These are phyloP conservation scores for Hafferia zeledoni DNA, from an alignment of 2,797 vertebrate genomes.

Conservation along the genomic window DNA sequence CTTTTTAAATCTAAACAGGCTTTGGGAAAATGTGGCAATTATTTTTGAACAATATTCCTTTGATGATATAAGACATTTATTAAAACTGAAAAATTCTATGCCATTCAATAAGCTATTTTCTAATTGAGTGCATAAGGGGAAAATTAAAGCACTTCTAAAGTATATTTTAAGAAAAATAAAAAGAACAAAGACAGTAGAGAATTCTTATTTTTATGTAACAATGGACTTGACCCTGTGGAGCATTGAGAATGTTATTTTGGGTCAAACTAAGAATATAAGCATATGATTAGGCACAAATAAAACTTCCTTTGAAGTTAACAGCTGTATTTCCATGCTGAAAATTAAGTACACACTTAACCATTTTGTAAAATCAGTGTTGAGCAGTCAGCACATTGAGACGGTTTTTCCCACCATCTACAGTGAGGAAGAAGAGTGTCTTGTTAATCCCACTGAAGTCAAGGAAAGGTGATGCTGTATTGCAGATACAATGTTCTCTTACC, in stretches of 20 bases:
- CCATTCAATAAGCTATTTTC: constrained; percentile 37
- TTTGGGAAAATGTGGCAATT: constrained; percentile 30
- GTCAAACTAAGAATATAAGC: not conserved
- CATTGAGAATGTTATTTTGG: not conserved
- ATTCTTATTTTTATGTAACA: constrained; percentile 41
- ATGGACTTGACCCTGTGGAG: not conserved
- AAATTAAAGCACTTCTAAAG: constrained; percentile 33
- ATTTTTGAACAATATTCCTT: constrained; percentile 51
- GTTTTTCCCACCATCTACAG: not conserved
- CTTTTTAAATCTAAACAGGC: not conserved
- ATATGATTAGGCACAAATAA: constrained; percentile 3
- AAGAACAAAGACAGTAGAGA: not conserved
- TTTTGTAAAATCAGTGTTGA: not conserved
- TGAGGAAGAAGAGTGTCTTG: not conserved
- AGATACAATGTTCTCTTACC: constrained; percentile 10
- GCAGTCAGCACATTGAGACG: not conserved
- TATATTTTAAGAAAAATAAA: constrained; percentile 50
- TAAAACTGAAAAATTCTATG: constrained; percentile 8
- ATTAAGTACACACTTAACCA: not conserved
- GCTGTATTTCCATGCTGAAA: not conserved
- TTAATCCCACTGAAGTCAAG: not conserved
- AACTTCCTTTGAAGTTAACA: constrained; percentile 8
- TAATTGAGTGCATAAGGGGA: not conserved
- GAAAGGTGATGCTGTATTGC: not conserved
- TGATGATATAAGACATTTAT: not conserved